Evolutionary conservation across 2,113 vertebrate genomes (phyloP), one percentile per base, ranked within the genome.

Genomic region (Narcine bancroftii): DNA sequence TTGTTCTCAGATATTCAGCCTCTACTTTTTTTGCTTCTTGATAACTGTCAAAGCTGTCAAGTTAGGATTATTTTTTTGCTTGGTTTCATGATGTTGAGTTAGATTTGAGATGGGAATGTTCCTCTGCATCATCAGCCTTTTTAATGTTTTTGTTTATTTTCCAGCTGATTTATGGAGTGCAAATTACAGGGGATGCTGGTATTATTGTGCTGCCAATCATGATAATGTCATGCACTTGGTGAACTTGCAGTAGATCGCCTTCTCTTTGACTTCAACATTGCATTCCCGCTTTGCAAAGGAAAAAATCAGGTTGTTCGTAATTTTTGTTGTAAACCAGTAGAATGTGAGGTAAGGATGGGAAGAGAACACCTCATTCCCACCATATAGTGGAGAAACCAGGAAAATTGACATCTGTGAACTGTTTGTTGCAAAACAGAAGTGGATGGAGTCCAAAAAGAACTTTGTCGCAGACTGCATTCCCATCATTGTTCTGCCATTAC

Each of bases 11-110:
- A n/a, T n/a, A n/a, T n/a, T n/a, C n/a, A n/a, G n/a, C 60, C 60
- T 4, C 60, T 63, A 15, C 60, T 11, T 7, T 63, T 63, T 63
- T 63, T 63, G 17, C 60, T 11, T 4, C 60, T 63, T 63, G 60
- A 63, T 63, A 63, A 63, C 60, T 63, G 60, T 4, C 17, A 15
- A 63, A 63, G 17, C 76, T 83, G 50, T 83, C 79, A 83, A 33
- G 79, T 83, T 26, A 11, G 79, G 47, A 56, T 83, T 53, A 53
- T 47, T 56, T 13, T n/a, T 45, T 83, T 33, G 50, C 79, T 56
- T 29, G 29, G 79, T 83, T 83, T 47, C 50, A 53, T 53, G 47
- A n/a, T 83, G 79, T 83, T 83, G 79, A 83, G 53, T 83, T 83
- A n/a, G 50, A 83, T 83, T 79, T 53, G 26, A 83, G 47, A 26